Percentiles rank a stretch among this genome's conserved stretches.
Conservation (phyloP, 2,888 invertebrate species). For the Drosophila koepferae region DNA sequence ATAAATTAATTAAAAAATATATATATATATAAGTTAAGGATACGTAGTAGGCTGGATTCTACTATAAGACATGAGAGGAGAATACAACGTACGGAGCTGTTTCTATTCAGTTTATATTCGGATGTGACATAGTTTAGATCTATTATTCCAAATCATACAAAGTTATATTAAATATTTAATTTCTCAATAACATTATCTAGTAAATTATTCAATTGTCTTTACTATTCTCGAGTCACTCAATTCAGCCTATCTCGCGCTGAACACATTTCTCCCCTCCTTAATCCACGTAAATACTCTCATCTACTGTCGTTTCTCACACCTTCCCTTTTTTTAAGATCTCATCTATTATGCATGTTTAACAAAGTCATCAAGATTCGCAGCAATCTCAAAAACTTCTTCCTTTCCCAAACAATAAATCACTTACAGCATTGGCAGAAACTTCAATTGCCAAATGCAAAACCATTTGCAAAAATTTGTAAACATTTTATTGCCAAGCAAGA, state of each 20-base stretch:
- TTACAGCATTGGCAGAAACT: conserved; percentile 34
- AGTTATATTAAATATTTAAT: no score
- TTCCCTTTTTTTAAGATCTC: background rate
- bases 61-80: no score
- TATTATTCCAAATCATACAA: no score
- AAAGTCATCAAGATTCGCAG: conserved; percentile 45
- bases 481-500: conserved; percentile 62
- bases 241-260: background rate
- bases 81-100: no score
- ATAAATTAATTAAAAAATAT: no score
- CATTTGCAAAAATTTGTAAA: conserved; percentile 77
- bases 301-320: conserved; percentile 17
- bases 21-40: no score
- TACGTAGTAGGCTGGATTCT: no score
- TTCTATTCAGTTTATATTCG: no score
- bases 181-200: background rate
- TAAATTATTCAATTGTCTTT: background rate
- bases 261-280: background rate
- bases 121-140: no score
- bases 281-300: background rate
- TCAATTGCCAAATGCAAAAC: conserved; percentile 64
- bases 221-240: background rate
- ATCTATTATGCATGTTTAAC: conserved; percentile 40
- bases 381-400: background rate
- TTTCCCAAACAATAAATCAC: conserved; percentile 65